These are phyloP conservation scores for Crotalus viridis DNA, from an alignment of 2,113 vertebrate species.

Conservation along the genomic window DNA sequence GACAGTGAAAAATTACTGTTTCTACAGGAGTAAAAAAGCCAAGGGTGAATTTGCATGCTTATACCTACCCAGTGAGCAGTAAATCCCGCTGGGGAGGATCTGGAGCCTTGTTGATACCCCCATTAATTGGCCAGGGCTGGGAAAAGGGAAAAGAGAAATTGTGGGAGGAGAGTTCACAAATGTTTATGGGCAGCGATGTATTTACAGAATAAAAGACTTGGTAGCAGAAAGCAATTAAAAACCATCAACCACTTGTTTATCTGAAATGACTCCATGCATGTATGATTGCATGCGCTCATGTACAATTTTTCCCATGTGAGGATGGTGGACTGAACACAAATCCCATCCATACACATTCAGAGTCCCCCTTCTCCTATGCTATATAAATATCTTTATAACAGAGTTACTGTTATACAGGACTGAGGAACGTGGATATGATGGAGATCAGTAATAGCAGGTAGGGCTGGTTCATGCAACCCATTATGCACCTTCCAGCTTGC, in stretches of 20 bases:
- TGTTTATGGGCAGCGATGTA: not conserved
- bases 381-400: not conserved
- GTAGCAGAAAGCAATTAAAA: constrained; percentile 35
- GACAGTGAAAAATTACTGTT: not conserved
- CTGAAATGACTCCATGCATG: not conserved
- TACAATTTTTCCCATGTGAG: no score
- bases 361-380: not conserved
- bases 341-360: not conserved
- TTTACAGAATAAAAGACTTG: not conserved
- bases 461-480: not conserved
- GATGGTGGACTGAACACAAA: no score
- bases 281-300: not conserved
- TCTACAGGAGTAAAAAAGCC: not conserved
- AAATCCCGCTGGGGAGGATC: constrained; percentile 92
- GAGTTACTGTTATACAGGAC: not conserved
- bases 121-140: constrained; percentile 91
- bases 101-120: constrained; percentile 86
- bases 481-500: not conserved
- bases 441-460: not conserved
- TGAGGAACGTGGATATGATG: not conserved
- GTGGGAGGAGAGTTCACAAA: constrained; percentile 33
- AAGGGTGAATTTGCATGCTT: not conserved
- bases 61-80: constrained; percentile 90
- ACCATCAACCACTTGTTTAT: not conserved
- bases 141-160: constrained; percentile 26